These are phyloP conservation scores for Stigmatopora argus DNA, from an alignment of 2,113 vertebrate species.

Conservation along the genomic window DNA sequence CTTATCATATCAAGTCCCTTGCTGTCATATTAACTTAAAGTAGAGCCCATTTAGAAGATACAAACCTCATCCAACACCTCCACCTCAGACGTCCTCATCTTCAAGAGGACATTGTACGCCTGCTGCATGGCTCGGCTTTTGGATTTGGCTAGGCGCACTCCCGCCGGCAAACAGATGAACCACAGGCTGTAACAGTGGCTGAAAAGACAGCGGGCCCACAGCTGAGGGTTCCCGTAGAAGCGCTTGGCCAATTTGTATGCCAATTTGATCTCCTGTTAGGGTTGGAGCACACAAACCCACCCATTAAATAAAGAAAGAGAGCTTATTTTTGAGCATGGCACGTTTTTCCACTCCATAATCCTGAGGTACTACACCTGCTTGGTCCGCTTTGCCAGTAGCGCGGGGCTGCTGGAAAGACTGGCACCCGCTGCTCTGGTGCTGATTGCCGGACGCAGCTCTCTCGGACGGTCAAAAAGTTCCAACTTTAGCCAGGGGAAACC, in stretches of 20 bases:
- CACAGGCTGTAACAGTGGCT: slow-evolving; percentile 96
- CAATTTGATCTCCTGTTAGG: slow-evolving; percentile 87
- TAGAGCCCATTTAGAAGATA: neutral
- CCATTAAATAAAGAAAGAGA: neutral
- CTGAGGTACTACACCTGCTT: slow-evolving; percentile 79
- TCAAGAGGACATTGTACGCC: slow-evolving; percentile 85
- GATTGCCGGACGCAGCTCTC: slow-evolving; percentile 76
- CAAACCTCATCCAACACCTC: slow-evolving; percentile 90
- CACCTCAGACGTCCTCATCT: slow-evolving; percentile 88
- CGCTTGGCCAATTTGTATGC: slow-evolving; percentile 89
- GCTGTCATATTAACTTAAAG: too few relatives aligned
- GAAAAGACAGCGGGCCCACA: slow-evolving; percentile 92
- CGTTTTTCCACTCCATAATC: too few relatives aligned
- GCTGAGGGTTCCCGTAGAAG: slow-evolving; percentile 78
- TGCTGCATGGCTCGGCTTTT: slow-evolving; percentile 87
- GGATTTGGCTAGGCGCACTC: slow-evolving; percentile 78
- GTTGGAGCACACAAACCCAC: neutral
- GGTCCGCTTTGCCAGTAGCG: slow-evolving; percentile 91
- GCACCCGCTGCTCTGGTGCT: slow-evolving; percentile 74
- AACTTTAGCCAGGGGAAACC: slow-evolving; percentile 82
- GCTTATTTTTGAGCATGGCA: too few relatives aligned
- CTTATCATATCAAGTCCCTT: too few relatives aligned
- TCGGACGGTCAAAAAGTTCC: slow-evolving; percentile 86
- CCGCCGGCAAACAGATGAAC: slow-evolving; percentile 95
- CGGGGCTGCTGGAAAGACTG: slow-evolving; percentile 84